Conservation (phyloP, 1,140 invertebrate species). For the Colletes gigas region DNA sequence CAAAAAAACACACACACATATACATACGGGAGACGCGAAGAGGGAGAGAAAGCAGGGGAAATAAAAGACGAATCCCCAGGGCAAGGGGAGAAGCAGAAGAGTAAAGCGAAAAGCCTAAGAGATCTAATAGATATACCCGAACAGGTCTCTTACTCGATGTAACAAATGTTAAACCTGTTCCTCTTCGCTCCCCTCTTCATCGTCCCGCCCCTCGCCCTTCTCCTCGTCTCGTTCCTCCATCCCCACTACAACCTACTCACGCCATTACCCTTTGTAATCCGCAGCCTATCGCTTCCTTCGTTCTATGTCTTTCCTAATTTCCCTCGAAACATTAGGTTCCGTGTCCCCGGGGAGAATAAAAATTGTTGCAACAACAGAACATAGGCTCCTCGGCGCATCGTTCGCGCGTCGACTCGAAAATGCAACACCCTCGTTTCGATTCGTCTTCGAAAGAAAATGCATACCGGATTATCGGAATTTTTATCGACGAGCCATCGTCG, state of each 20-base stretch:
- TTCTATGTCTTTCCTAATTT: not conserved
- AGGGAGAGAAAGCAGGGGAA: not conserved
- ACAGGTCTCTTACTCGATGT: conserved; percentile 42
- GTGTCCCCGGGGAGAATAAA: too few species aligned
- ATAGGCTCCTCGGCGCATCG: too few species aligned
- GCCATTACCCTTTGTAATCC: conserved; percentile 10
- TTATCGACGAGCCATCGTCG: too few species aligned
- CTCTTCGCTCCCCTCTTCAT: not conserved
- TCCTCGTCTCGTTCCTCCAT: not conserved
- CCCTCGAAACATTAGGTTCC: not conserved
- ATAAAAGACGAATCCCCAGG: not conserved
- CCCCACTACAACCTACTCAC: not conserved
- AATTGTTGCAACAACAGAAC: too few species aligned
- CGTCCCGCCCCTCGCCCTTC: not conserved
- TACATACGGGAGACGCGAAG: not conserved
- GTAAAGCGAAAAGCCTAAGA: conserved; percentile 30
- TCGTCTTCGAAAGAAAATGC: too few species aligned
- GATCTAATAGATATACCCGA: conserved; percentile 51
- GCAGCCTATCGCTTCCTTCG: not conserved
- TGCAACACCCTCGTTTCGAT: too few species aligned
- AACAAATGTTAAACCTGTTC: conserved; percentile 59
- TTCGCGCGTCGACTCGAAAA: too few species aligned
- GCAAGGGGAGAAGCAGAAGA: not conserved
- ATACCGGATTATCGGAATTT: too few species aligned
- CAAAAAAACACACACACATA: too few species aligned